Base-by-base conservation (phyloP, 2,888 invertebrate species). In the Andrena camellia region DNA sequence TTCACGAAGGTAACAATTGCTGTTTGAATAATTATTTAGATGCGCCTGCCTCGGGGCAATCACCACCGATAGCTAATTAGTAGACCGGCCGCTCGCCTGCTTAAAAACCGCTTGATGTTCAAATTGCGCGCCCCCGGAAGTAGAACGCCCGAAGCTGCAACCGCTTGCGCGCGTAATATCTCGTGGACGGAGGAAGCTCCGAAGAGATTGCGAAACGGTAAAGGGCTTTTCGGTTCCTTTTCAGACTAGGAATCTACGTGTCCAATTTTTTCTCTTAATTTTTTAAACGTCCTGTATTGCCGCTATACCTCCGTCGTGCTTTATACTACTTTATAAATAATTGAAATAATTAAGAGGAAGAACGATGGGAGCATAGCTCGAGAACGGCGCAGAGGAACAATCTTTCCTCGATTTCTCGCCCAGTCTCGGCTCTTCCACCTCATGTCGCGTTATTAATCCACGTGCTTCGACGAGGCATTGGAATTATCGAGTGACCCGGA, bases 361-460 rank as follows among this genome's bases (percentile, higher is more conserved):
- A 20, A 17, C 8, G 10, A 2, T 1, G 23, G 13, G 10, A 5
- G 31, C 8, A 17, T 10, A 6, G 23, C n/a, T 2, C 7, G 79
- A 26, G 54, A 64, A 54, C 23, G 63, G 50, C 31, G 62, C 35
- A 33, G 57, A 81, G 71, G 35, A 78, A 66, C 23, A 50, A 23
- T 17, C 26, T 10, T 26, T n/a, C 20, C 31, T 29, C 42, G 13
- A 52, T 59, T 57, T 59, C 33, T 50, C 7, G 48, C 31, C 10
- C 42, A 17, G 23, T 59, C 62, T 4, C 52, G 29, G 54, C 26
- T 42, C 57, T 20, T n/a, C n/a, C 20, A 13, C 42, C 52, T 66
- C 74, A 35, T 78, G 62, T 33, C 74, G 69, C 83, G 77, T 84
- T 86, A 86, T 86, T 86, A 86, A 86, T 86, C 84, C 73, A 74